Evolutionary conservation across 2,797 vertebrate species (phyloP), one percentile per base, ranked within the genome.

Genomic region (Calcarius lapponicus): DNA sequence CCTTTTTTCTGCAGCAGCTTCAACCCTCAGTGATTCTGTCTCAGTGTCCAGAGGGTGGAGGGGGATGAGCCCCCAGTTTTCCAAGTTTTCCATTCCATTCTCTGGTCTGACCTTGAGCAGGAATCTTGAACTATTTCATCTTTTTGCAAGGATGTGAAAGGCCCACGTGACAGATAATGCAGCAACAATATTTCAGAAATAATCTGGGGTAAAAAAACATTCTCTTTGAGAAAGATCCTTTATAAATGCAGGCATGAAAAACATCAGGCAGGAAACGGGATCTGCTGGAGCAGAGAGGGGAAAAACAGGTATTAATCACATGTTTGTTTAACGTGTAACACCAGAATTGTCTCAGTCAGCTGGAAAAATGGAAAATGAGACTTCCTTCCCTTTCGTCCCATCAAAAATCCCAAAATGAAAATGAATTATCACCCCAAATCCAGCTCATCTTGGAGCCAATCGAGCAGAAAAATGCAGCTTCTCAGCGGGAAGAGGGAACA

Each of bases 401-500:
- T 56, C 34, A 48, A 24, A 90, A 90, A 53, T 38, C 76, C 83
- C 66, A 24, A 82, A 85, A 66, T 3, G 26, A 81, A 92, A 91
- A 45, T 43, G 60, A 93, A 76, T 57, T 56, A 65, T 83, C 1
- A 1, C 60, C 20, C 72, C 36, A 70, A 90, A 86, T 83, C 50
- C 71, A 47, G 60, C 71, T 81, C 26, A 5, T 86, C 60, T 76
- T 1, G 6, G 73, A 95, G 83, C 48, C 74, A 90, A 76, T 38
- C 0, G 2, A 92, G 94, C 83, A 79, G 86, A 93, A 95, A 93
- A 95, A 95, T 18, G 76, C 88, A 58, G 51, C 38, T 72, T 15
- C 72, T 88, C 80, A 65, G 85, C 4, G 4, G 47, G 66, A 84
- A 65, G 62, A 75, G 32, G 80, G 73, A 90, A 43, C 28, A 20